Evolutionary conservation across 2,797 vertebrate species (phyloP).

Genomic region (Lagorchestes hirsutus): DNA sequence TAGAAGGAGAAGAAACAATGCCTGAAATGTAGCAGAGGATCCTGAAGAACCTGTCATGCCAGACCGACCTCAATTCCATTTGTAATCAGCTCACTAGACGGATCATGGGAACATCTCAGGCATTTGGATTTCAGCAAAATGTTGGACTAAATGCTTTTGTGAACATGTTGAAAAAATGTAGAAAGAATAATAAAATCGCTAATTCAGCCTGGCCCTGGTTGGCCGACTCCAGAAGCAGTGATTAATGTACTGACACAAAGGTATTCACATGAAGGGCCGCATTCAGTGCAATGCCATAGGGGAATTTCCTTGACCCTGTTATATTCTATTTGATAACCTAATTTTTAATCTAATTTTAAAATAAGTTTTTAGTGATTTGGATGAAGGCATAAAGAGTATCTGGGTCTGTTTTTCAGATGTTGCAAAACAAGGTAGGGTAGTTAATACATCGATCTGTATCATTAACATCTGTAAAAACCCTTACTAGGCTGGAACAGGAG

Average conservation of each 20-base stretch:
- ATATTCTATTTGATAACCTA: background rate
- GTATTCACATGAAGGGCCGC: background rate
- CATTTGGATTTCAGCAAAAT: no score
- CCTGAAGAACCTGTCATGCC: no score
- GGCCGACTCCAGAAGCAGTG: background rate
- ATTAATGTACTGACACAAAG: background rate
- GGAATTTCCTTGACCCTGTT: background rate
- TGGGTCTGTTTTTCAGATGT: background rate
- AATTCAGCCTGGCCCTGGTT: background rate
- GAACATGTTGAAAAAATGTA: background rate
- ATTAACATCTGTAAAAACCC: background rate
- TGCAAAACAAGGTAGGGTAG: background rate
- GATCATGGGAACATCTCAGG: no score
- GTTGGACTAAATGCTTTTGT: background rate
- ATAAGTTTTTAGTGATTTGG: background rate
- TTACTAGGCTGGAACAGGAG: background rate
- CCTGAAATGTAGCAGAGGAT: no score
- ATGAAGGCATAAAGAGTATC: background rate
- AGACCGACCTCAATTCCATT: no score
- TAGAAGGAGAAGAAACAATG: no score
- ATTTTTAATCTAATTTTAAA: background rate
- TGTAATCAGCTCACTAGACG: no score
- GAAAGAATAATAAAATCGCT: background rate
- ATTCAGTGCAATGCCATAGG: background rate
- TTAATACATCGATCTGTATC: background rate